Evolutionary conservation across 2,797 vertebrate genomes (phyloP).

Genomic region (Ceyx erithaca): DNA sequence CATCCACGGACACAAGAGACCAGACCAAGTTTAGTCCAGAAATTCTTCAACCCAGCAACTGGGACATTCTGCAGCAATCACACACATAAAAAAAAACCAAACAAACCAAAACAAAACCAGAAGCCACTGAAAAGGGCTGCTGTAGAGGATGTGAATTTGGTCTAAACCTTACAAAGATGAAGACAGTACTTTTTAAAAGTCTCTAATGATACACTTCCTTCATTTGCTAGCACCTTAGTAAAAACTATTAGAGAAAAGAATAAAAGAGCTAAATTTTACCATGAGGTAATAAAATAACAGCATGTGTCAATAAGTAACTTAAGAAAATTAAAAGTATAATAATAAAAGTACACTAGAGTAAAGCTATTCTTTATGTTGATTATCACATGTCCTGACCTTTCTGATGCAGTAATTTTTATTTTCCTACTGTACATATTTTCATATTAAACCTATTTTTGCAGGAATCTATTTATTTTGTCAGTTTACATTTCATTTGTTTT

Average conservation of each 20-base stretch:
- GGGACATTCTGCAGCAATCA: neutral
- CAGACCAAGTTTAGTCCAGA: neutral
- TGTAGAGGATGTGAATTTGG: neutral
- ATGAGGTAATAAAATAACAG: neutral
- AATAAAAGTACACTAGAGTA: neutral
- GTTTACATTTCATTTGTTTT: neutral
- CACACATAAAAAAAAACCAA: neutral
- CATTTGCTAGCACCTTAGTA: neutral
- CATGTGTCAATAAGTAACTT: neutral
- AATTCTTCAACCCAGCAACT: rapidly evolving
- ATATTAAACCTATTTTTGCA: neutral
- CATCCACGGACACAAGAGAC: neutral
- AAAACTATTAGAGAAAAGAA: neutral
- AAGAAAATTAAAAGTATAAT: neutral
- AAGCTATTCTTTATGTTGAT: neutral
- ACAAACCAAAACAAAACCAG: too few relatives aligned
- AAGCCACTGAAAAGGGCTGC: neutral
- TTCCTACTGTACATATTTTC: neutral
- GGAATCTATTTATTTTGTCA: neutral
- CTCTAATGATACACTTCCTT: neutral
- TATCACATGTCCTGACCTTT: neutral
- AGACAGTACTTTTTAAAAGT: neutral
- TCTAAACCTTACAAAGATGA: neutral
- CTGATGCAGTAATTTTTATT: neutral
- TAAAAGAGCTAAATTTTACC: neutral